Base-by-base conservation (phyloP, 2,888 invertebrate species). In the Diadromus collaris region DNA sequence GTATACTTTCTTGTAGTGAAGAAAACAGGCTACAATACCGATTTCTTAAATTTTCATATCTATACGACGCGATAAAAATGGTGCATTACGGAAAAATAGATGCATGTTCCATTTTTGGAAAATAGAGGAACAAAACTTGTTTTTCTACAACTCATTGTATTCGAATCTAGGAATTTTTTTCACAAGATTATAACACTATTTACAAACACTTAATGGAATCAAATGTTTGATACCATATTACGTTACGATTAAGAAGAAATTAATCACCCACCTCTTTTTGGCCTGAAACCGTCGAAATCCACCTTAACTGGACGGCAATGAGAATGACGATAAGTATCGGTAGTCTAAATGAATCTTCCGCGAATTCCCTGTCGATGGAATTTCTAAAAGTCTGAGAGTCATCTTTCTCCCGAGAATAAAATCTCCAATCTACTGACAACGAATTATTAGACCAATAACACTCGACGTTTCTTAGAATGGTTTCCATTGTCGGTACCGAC, bases 381-480 rank as follows among this genome's bases (percentile, higher is more conserved):
- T 70, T 51, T 58, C 32, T 60, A 24, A 60, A 65, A 51, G 44
- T 21, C 63, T 54, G 56, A 27, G 34, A 9, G 38, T 48, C 7
- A 13, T 24, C 27, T 61, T n/a, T n/a, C 67, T 27, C 32, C 6
- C 1, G 56, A 41, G 41, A 38, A 54, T 41, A 61, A 64, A 13
- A 27, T 32, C 61, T 21, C 19, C 21, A 38, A 46, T 64, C 58
- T 44, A 32, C 29, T 48, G 19, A 32, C 24, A 41, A 4, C 19
- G 27, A 67, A 71, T 67, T 44, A 67, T 65, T 38, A 38, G 34
- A 67, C 27, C 60, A 29, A 56, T 44, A 46, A 73, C 72, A 60
- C 48, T 54, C 46, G 60, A 76, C 29, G 60, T 61, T 69, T 56
- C 48, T 27, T n/a, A 76, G 69, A 73, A 79, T 61, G 46, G 61